Base-by-base conservation (phyloP, 2,797 vertebrate species). In the Tapera naevia region DNA sequence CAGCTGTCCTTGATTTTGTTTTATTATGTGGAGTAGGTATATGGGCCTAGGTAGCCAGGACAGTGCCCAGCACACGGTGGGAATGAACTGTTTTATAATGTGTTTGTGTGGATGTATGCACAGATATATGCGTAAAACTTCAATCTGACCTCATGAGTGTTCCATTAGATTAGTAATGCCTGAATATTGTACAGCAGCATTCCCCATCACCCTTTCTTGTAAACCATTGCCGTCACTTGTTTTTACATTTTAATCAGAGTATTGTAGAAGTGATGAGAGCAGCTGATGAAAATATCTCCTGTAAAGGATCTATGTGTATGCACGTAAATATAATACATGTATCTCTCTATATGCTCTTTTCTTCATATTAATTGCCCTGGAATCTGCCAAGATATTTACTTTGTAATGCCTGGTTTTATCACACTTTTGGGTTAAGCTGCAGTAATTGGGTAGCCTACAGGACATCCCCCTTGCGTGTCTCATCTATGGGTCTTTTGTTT, bases 141-240 rank as follows among this genome's bases (percentile, higher is more conserved):
- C 41, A 83, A 62, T 22, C 9, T 3, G 2, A 46, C 27, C 13
- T 69, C 16, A 25, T 33, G 25, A 25, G 13, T 79, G 23, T 37
- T 79, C 32, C 5, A 0, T 37, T 50, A 24, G 28, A 11, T 56
- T 79, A 23, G 5, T 50, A 32, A n/a, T 72, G 10, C 32, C 32
- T 30, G 21, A 33, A 11, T 30, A 22, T 28, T 46, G 19, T 35
- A 33, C 22, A 86, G 6, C 21, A 51, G 39, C 2, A 3, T 14
- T 37, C 5, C 24, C 13, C 28, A 39, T 78, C 23, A 60, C 10
- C 14, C 5, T 41, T 54, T 76, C 24, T 60, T 64, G 30, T 46
- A 56, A 74, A 9, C 10, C 28, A 41, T 41, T 23, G 5, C 11
- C 48, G 7, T 28, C 0, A 0, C 10, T 56, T 74, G 6, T 25